phyloP scores from a whole-genome alignment of 2,797 vertebrate genomes.

The Onychomys torridus region DNA sequence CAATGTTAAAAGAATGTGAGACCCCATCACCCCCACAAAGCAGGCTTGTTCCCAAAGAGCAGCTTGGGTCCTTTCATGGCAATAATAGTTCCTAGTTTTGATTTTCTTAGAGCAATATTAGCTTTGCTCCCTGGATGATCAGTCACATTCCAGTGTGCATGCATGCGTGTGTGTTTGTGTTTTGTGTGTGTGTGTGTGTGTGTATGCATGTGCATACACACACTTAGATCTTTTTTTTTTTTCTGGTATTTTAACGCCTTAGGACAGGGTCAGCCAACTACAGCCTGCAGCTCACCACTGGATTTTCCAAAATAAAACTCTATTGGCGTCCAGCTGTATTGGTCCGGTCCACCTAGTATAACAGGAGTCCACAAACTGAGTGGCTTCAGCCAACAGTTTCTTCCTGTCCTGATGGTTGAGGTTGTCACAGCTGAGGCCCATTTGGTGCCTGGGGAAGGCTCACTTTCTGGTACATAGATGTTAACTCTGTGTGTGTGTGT shows the following conservation, averaged over 20 bases:
- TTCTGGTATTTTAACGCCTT: not conserved
- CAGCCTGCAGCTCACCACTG: not conserved
- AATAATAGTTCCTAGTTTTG: not conserved
- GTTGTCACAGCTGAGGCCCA: not conserved
- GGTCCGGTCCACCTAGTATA: not conserved
- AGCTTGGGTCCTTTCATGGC: not conserved
- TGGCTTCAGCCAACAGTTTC: not conserved
- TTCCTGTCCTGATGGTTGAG: not conserved
- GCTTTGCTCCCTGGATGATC: not conserved
- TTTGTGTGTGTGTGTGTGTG: not conserved
- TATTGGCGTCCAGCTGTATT: not conserved
- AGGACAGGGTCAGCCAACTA: not conserved
- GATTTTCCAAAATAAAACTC: not conserved
- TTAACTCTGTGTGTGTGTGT: not conserved
- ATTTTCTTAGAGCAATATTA: conserved; percentile 8
- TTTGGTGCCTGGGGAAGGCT: not conserved
- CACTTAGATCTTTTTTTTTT: not conserved
- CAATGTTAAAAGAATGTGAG: not conserved
- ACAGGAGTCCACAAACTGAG: not conserved
- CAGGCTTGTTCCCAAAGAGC: not conserved
- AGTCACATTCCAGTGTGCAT: not conserved
- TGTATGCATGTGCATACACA: not conserved
- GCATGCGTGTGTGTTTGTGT: too few species aligned
- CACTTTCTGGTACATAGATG: not conserved
- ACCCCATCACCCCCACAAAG: not conserved